Base-by-base conservation (phyloP, 1,140 invertebrate species). In the Pogonomyrmex barbatus region DNA sequence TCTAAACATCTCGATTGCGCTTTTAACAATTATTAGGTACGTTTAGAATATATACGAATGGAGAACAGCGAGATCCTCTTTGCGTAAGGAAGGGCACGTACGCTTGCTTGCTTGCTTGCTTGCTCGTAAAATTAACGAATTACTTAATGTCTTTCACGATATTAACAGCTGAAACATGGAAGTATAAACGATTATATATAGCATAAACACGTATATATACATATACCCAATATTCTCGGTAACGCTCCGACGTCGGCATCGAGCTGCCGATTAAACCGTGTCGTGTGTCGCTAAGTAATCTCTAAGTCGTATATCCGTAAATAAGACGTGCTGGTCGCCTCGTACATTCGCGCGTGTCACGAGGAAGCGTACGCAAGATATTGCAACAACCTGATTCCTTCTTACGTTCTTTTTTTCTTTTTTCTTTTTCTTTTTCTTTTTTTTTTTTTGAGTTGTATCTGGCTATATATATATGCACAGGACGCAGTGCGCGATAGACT, bases 381-480 rank as follows among this genome's bases (percentile, higher is more conserved):
- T 60, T 70, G 47, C 67, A 24, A 82, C 24, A 33, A 56, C 8
- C n/a, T 17, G 39, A 70, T 36, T 39, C 4, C 30, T 45, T 36
- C 12, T 9, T 81, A 24, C 24, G 24, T 50, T 47, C 50, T 30
- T 65, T 6, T 78, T 63, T 52, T 47, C 39, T 1, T 12, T 9
- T 81, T 50, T 47, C 50, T 30, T 71, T 54, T 42, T 36, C 30
- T 65, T 6, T 78, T 50, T 52, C 36, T 54, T 1, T 47, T n/a
- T 73, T 60, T 12, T 60, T 81, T 82, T 86, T 82, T 86, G 77
- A 86, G 85, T 82, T 86, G 85, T 79, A 86, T 82, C 56, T 79
- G 77, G 63, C 56, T 86, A 82, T 60, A n/a, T 86, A 82, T 60
- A n/a, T 60, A 54, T 75, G 12, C 68, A 81, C 54, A 60, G 52